Evolutionary conservation across 2,113 vertebrate species (phyloP), one percentile per base, ranked within the genome.

Genomic region (Embiotoca jacksoni): DNA sequence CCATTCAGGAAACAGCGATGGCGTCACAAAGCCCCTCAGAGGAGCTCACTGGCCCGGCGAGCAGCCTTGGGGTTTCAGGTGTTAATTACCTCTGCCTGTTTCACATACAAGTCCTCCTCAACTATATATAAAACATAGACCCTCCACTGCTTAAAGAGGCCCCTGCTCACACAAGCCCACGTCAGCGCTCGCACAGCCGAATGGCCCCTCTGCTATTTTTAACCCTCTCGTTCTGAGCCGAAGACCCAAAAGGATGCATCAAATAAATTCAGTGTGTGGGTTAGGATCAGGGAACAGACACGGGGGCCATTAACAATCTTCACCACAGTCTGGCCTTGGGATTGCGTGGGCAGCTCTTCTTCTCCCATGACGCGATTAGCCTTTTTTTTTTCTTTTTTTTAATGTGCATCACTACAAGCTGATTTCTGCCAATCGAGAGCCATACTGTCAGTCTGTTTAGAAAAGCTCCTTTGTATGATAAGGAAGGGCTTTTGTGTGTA

Each of bases 361-460:
- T 82, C 88, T 90, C 72, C 87, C 75, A 82, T 93, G 90, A 94
- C 87, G 92, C 87, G 90, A 82, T 92, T 84, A 88, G 85, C 56
- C 86, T 84, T 91, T 92, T 23, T 23, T 23, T 23, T 23, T 23
- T 23, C 1, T 23, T 23, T 23, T 84, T 84, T 91, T 92, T 85
- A 84, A 66, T 88, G 66, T 71, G 82, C 87, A 84, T 91, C 85
- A 78, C 69, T 88, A 70, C 58, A 85, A 69, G 66, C 76, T 80
- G 69, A 86, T 90, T 80, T 67, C 78, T 85, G 75, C 62, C 78
- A 81, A 60, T 44, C 8, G 15, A 82, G 76, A 82, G 58, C 78
- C 61, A 49, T 65, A 72, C 77, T 80, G 79, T 87, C 55, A 44
- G 41, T 50, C 49, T 84, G 56, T 91, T 84, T 73, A 63, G 84